A percentile compares a stretch with the other conserved stretches of the same genome.
These are phyloP conservation scores for Wiebesia pumilae DNA, from an alignment of 1,140 invertebrate species.

Conservation along the genomic window DNA sequence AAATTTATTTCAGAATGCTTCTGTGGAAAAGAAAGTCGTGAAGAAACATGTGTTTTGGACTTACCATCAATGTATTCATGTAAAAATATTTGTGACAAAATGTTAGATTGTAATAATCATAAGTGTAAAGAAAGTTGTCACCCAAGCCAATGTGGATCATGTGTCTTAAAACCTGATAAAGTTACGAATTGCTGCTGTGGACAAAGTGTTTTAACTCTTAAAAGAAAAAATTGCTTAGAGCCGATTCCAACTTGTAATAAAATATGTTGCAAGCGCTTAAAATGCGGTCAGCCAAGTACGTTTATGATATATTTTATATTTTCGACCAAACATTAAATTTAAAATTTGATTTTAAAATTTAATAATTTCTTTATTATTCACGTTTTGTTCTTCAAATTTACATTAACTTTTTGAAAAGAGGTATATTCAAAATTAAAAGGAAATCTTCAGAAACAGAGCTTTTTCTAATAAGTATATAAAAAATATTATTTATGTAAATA, in stretches of 20 bases:
- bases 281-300: conserved; percentile 86
- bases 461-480: no score
- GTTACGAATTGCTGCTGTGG: conserved; percentile 91
- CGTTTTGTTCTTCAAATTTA: no score
- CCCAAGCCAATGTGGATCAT: conserved; percentile 83
- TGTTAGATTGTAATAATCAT: conserved; percentile 87
- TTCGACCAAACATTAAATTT: no score
- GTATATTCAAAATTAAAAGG: no score
- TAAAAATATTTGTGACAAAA: conserved; percentile 86
- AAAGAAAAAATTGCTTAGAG: conserved; percentile 85
- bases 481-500: no score
- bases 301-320: conserved; percentile 24
- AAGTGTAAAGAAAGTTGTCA: conserved; percentile 89
- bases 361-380: no score
- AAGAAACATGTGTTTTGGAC: conserved; percentile 74
- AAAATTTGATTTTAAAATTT: no score
- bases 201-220: conserved; percentile 77
- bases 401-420: no score
- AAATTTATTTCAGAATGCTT: conserved; percentile 77
- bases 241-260: conserved; percentile 90
- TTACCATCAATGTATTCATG: conserved; percentile 71
- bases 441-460: no score
- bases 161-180: conserved; percentile 78
- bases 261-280: conserved; percentile 85
- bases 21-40: conserved; percentile 76